These are phyloP conservation scores for Austrolebias charrua DNA, from an alignment of 2,797 vertebrate genomes.

Conservation along the genomic window DNA sequence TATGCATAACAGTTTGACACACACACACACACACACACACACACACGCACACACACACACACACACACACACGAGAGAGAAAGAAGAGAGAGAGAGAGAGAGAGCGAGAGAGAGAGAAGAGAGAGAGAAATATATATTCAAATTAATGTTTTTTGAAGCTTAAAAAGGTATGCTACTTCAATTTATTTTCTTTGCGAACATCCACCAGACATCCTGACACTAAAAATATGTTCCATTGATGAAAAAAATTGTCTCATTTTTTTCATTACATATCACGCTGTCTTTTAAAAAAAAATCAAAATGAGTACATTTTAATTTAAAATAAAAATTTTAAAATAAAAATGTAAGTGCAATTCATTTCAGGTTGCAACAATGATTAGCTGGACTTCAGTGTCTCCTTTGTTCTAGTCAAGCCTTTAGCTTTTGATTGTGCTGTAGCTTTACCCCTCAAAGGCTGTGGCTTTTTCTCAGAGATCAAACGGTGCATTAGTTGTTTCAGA, in stretches of 20 bases:
- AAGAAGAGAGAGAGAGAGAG: too few relatives aligned
- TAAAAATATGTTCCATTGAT: constrained; percentile 8
- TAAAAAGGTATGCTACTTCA: not conserved
- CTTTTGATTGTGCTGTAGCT: constrained; percentile 14
- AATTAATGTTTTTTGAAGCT: not conserved
- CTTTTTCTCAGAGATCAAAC: constrained; percentile 32
- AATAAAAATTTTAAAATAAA: too few relatives aligned
- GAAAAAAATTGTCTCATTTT: not conserved
- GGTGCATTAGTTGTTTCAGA: constrained; percentile 41
- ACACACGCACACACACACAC: too few relatives aligned
- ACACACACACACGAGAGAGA: too few relatives aligned
- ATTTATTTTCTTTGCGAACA: constrained; percentile 16
- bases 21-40: too few relatives aligned
- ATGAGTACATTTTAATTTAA: constrained; percentile 42
- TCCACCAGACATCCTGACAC: constrained; percentile 5
- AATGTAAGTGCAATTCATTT: constrained; percentile 25
- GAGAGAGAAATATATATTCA: too few relatives aligned
- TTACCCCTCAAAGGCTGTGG: constrained; percentile 25
- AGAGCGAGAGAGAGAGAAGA: too few relatives aligned
- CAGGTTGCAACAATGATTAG: constrained; percentile 25
- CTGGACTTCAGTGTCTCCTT: constrained; percentile 18
- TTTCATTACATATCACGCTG: constrained; percentile 4
- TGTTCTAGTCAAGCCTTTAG: constrained; percentile 13
- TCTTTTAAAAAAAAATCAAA: constrained; percentile 33
- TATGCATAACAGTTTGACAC: not conserved